A percentile compares a stretch with the other conserved stretches of the same genome.
phyloP scores from a whole-genome alignment of 2,888 invertebrate genomes.

The Watsonalla cultraria region DNA sequence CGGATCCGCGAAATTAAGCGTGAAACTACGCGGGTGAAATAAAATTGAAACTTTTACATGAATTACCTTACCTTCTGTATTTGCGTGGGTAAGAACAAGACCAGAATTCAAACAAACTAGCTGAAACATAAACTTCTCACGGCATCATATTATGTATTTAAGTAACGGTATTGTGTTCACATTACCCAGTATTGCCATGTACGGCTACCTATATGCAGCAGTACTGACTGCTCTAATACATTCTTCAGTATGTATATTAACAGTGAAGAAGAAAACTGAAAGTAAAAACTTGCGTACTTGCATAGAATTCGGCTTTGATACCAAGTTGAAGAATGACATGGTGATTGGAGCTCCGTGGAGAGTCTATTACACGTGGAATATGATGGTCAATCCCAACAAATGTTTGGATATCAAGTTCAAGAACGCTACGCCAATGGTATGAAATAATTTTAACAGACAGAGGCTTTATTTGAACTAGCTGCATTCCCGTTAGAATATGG shows the following conservation, averaged over 20 bases:
- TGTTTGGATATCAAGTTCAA: conserved; percentile 52
- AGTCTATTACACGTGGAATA: conserved; percentile 56
- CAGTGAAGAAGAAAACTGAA: conserved; percentile 25
- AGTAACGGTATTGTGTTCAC: too few species aligned
- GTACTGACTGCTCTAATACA: background rate
- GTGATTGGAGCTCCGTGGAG: conserved; percentile 50
- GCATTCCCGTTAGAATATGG: too few species aligned
- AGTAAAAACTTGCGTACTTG: conserved; percentile 14
- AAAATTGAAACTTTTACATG: too few species aligned
- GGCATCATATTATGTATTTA: too few species aligned
- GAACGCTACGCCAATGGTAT: conserved; percentile 42
- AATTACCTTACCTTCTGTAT: too few species aligned
- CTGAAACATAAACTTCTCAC: too few species aligned
- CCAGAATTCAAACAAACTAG: too few species aligned
- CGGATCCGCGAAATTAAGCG: too few species aligned
- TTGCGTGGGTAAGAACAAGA: too few species aligned
- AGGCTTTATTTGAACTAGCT: too few species aligned
- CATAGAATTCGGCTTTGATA: conserved; percentile 19
- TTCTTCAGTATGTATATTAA: conserved; percentile 5
- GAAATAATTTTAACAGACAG: conserved; percentile 8
- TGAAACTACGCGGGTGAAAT: too few species aligned
- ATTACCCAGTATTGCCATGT: background rate
- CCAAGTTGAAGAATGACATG: conserved; percentile 50
- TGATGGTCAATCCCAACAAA: conserved; percentile 37
- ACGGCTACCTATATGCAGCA: background rate